These are phyloP conservation scores for Haliclystus octoradiatus DNA, from an alignment of 30 jellyfish, hydroid and myxozoan species.

Conservation along the genomic window DNA sequence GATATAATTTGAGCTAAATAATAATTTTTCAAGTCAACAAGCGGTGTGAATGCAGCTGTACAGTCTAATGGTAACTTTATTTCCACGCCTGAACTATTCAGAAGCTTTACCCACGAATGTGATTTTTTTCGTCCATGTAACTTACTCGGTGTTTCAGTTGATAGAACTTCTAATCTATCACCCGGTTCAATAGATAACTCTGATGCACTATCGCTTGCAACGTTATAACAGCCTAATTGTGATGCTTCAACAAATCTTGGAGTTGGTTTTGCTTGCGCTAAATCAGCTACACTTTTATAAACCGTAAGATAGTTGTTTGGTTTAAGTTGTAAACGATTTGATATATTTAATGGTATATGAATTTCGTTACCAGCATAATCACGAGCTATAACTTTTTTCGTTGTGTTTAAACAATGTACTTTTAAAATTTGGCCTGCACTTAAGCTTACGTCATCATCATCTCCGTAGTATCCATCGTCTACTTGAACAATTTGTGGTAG, in stretches of 20 bases:
- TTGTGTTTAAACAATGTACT: constrained; percentile 54
- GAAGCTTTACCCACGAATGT: constrained; percentile 36
- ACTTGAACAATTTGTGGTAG: constrained; percentile 79
- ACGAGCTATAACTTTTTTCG: constrained; percentile 27
- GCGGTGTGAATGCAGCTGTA: constrained; percentile 55
- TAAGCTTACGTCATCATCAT: constrained; percentile 68
- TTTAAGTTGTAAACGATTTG: constrained; percentile 22
- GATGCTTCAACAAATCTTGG: constrained; percentile 78
- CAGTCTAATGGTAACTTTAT: constrained; percentile 54
- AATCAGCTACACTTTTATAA: constrained; percentile 59
- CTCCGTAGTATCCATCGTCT: constrained; percentile 83
- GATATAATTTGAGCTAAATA: constrained; percentile 34
- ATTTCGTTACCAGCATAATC: constrained; percentile 55
- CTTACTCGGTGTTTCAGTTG: constrained; percentile 8
- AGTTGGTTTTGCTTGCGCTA: constrained; percentile 56
- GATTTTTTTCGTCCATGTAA: too few species aligned
- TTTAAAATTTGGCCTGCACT: constrained; percentile 87
- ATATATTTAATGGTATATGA: constrained; percentile 55
- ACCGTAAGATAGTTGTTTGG: constrained; percentile 37
- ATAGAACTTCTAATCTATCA: constrained; percentile 55
- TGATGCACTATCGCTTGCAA: constrained; percentile 18
- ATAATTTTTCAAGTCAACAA: constrained; percentile 19
- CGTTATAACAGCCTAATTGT: constrained; percentile 79
- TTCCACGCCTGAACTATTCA: constrained; percentile 46
- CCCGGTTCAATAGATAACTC: constrained; percentile 88